Conservation (phyloP, 2,888 invertebrate genomes). For the Eulithis testata region DNA sequence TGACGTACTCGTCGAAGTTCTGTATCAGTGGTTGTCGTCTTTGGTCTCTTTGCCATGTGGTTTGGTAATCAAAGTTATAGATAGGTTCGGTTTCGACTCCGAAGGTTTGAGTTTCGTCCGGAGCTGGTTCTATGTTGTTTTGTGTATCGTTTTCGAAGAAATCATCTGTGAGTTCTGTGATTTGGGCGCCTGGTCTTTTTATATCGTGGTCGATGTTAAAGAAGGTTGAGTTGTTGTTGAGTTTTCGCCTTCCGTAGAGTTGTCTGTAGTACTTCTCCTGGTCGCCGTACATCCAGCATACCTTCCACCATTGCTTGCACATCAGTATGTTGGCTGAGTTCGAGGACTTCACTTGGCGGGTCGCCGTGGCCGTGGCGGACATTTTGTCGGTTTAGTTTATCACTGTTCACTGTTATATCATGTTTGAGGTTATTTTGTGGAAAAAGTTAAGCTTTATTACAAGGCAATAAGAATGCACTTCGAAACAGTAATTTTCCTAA, state of each 20-base stretch:
- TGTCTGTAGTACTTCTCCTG: conserved; percentile 94
- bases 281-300: conserved; percentile 94
- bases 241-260: conserved; percentile 87
- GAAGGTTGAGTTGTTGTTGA: conserved; percentile 64
- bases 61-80: conserved; percentile 70
- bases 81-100: conserved; percentile 71
- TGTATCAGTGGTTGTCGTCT: conserved; percentile 79
- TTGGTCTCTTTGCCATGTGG: conserved; percentile 80
- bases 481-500: neutral
- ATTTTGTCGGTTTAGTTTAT: conserved; percentile 56
- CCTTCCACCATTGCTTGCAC: conserved; percentile 96
- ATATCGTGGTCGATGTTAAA: conserved; percentile 69
- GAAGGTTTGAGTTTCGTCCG: conserved; percentile 66
- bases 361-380: conserved; percentile 82
- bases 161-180: conserved; percentile 79
- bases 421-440: conserved; percentile 39
- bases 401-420: conserved; percentile 35
- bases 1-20: conserved; percentile 71
- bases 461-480: conserved; percentile 21
- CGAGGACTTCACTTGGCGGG: conserved; percentile 79
- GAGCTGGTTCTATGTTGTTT: conserved; percentile 70
- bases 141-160: conserved; percentile 70
- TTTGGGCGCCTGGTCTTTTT: conserved; percentile 78
- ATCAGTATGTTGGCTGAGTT: conserved; percentile 90
- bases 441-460: conserved; percentile 7